Evolutionary conservation across 2,113 vertebrate genomes (phyloP).

Genomic region (Pungitius pungitius): DNA sequence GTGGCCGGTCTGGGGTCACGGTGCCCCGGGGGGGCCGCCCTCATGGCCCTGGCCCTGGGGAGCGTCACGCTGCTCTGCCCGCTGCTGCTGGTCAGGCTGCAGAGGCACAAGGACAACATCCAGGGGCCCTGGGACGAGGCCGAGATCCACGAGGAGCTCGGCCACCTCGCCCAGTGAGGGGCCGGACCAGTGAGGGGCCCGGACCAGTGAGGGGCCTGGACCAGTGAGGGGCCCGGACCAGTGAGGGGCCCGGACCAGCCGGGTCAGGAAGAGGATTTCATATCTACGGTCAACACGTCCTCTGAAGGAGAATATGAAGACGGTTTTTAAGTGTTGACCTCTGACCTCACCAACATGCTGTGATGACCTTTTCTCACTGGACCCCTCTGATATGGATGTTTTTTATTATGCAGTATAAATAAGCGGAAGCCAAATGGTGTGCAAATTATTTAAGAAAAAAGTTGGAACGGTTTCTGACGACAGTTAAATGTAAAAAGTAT

Average conservation of each 20-base stretch:
- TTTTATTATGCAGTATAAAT: not conserved
- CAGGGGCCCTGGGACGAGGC: constrained; percentile 98
- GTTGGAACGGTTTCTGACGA: no score
- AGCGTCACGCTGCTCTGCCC: constrained; percentile 89
- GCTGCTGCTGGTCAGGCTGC: constrained; percentile 87
- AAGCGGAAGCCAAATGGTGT: no score
- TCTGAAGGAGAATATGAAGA: constrained; percentile 8
- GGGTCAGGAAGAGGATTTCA: no score
- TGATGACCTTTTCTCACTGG: constrained; percentile 1
- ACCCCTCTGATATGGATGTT: not conserved
- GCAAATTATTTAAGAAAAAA: no score
- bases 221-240: no score
- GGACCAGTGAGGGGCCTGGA: no score
- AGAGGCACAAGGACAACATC: constrained; percentile 97
- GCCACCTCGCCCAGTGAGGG: constrained; percentile 80
- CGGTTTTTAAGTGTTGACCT: constrained; percentile 12
- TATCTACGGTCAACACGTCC: not conserved
- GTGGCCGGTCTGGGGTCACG: constrained; percentile 82
- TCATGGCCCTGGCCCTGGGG: constrained; percentile 84
- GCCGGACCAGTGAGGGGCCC: no score
- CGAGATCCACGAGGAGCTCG: constrained; percentile 94
- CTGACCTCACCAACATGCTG: constrained; percentile 16
- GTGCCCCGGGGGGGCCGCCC: constrained; percentile 83
- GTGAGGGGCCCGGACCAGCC: no score
- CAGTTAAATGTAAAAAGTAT: not conserved